These are phyloP conservation scores for Haplochromis burtoni DNA, from an alignment of 2,113 vertebrate species.

Conservation along the genomic window DNA sequence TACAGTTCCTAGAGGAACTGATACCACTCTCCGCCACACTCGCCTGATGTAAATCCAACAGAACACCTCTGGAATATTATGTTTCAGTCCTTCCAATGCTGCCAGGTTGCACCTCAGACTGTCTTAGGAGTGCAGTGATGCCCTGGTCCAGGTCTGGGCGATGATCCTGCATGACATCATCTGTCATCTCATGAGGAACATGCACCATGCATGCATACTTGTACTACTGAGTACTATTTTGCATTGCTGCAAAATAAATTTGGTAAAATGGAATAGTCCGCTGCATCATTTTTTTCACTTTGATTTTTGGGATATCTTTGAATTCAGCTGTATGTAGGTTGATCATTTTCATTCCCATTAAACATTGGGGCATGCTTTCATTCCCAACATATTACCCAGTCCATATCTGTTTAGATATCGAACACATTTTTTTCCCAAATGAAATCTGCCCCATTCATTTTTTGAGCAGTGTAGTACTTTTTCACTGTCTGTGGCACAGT, in stretches of 20 bases:
- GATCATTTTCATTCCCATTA: background rate
- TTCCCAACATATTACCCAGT: background rate
- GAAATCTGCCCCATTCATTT: background rate
- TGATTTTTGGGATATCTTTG: background rate
- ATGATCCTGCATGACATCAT: background rate
- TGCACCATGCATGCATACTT: background rate
- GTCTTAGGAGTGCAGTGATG: background rate
- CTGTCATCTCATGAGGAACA: background rate
- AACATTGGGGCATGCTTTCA: background rate
- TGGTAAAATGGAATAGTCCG: background rate
- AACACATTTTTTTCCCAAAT: background rate
- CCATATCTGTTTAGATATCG: background rate
- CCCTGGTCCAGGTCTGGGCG: fast-evolving
- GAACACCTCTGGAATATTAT: background rate
- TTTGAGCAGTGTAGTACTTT: background rate
- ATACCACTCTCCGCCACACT: background rate
- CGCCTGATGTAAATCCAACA: background rate
- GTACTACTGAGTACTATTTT: background rate
- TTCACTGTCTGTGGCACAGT: background rate
- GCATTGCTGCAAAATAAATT: background rate
- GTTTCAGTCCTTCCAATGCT: background rate
- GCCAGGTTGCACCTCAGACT: background rate
- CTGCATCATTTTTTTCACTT: background rate
- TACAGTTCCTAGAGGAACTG: background rate
- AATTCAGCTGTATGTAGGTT: background rate